Evolutionary conservation across 2,797 vertebrate species (phyloP).

Genomic region (Taeniopygia guttata): DNA sequence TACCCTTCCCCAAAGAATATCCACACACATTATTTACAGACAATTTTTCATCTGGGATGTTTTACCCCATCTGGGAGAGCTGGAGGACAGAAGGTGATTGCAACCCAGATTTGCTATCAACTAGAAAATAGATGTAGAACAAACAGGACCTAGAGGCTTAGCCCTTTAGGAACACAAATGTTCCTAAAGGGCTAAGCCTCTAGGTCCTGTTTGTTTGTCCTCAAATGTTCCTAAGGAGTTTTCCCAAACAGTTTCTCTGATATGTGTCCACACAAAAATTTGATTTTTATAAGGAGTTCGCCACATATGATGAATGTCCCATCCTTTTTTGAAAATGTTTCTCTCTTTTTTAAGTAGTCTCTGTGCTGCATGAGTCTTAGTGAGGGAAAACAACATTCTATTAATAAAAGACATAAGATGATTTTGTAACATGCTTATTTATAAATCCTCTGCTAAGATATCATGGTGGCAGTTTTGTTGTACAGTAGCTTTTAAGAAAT

Average conservation of each 20-base stretch:
- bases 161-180: neutral
- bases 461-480: neutral
- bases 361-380: neutral
- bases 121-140: neutral
- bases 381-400: neutral
- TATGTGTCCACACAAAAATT: neutral
- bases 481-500: neutral
- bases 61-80: neutral
- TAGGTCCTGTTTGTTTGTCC: too few relatives aligned
- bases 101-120: neutral
- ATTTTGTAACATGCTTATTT: neutral
- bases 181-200: too few relatives aligned
- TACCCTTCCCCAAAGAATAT: neutral
- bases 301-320: neutral
- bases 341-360: neutral
- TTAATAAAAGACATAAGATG: neutral
- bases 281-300: neutral
- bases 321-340: neutral
- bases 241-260: neutral
- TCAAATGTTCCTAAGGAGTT: neutral
- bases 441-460: neutral
- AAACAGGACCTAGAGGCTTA: neutral
- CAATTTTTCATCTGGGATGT: neutral
- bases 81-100: neutral
- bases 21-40: neutral